These are phyloP conservation scores for Ricordea florida DNA, from an alignment of 92 coral and sea anemone genomes.

Conservation along the genomic window DNA sequence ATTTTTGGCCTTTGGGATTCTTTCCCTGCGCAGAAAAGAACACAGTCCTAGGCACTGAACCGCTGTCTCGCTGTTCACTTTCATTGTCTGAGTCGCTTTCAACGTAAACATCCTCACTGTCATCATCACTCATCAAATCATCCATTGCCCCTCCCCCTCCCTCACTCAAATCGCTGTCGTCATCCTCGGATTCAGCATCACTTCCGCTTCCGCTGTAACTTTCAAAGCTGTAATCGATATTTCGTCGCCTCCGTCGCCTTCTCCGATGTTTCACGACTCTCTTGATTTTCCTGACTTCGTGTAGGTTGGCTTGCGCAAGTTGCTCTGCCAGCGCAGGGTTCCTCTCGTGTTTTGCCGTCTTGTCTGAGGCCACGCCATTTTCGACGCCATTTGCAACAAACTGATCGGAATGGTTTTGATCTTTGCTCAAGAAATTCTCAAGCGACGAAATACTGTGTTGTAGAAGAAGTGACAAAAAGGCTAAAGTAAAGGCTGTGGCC, in stretches of 20 bases:
- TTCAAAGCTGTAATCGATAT: constrained; percentile 68
- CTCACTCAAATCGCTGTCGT: constrained; percentile 97
- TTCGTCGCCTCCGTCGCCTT: constrained; percentile 75
- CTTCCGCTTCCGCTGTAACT: constrained; percentile 86
- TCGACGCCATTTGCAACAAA: constrained; percentile 1
- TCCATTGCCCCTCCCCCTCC: constrained; percentile 83
- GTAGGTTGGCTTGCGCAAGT: constrained; percentile 44
- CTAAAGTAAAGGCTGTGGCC: constrained; percentile 78
- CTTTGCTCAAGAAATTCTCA: constrained; percentile 35
- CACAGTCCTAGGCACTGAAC: constrained; percentile 37
- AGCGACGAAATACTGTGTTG: constrained; percentile 72
- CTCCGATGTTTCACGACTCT: constrained; percentile 83
- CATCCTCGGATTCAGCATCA: constrained; percentile 70
- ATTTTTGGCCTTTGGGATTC: not conserved
- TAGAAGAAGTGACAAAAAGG: constrained; percentile 78
- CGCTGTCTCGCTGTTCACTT: constrained; percentile 7
- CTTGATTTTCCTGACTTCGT: constrained; percentile 64
- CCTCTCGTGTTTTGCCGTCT: constrained; percentile 1
- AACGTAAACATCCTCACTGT: constrained; percentile 86
- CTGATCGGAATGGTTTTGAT: constrained; percentile 13
- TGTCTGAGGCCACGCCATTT: constrained; percentile 1
- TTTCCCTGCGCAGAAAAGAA: constrained; percentile 36
- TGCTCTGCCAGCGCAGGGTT: not conserved
- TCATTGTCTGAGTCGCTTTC: constrained; percentile 87
- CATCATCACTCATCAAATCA: constrained; percentile 77